phyloP scores from a whole-genome alignment of 2,797 vertebrate species.

The Rhabdophis nuchalis region DNA sequence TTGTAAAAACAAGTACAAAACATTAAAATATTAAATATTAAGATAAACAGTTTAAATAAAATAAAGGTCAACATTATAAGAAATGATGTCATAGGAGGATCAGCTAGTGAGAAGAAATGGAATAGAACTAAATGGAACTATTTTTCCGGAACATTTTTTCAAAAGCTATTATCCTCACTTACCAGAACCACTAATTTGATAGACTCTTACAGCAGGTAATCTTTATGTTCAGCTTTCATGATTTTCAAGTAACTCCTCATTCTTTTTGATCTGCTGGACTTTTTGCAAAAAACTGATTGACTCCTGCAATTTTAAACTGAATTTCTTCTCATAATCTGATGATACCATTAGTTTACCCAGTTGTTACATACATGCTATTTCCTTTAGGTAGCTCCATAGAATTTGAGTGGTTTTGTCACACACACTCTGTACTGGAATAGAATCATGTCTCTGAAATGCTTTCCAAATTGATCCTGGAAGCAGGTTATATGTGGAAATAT shows the following conservation, averaged over 20 bases:
- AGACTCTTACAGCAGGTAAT: background rate
- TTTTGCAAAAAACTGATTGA: background rate
- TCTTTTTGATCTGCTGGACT: background rate
- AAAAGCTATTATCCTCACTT: background rate
- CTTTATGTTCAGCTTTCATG: background rate
- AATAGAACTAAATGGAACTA: background rate
- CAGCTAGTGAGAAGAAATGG: background rate
- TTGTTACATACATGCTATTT: background rate
- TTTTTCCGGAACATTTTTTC: background rate
- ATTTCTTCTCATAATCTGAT: background rate
- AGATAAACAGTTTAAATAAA: background rate
- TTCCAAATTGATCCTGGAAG: background rate
- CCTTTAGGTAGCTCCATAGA: background rate
- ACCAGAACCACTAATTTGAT: background rate
- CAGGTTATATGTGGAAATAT: background rate
- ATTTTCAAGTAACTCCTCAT: background rate
- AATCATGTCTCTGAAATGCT: background rate
- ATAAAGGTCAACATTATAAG: background rate
- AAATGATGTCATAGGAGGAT: background rate
- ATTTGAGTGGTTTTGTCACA: background rate
- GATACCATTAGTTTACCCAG: background rate
- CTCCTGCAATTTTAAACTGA: background rate
- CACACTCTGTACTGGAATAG: background rate
- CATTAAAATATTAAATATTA: background rate
- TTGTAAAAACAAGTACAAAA: background rate